Conservation (phyloP, 2,888 invertebrate genomes). For the Oithona nana region DNA sequence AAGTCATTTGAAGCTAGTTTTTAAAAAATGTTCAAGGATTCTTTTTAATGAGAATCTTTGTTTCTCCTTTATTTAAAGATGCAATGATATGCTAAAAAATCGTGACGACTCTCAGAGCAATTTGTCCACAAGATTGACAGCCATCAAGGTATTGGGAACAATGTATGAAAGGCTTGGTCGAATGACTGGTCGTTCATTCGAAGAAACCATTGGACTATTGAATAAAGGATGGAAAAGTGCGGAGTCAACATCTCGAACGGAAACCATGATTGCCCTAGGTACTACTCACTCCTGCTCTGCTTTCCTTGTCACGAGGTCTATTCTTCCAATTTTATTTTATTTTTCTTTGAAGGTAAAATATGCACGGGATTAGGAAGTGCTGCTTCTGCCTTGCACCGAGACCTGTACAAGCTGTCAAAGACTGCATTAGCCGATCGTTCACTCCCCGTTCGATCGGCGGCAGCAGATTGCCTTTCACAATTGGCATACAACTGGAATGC, state of each 20-base stretch:
- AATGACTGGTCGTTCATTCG: conserved; percentile 96
- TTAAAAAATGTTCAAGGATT: not conserved
- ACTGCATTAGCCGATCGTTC: conserved; percentile 75
- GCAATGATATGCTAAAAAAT: conserved; percentile 31
- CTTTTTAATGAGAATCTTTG: not conserved
- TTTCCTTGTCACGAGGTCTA: not conserved
- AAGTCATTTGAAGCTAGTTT: no score
- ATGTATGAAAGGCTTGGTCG: conserved; percentile 96
- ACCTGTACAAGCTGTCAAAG: conserved; percentile 74
- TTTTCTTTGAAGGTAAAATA: conserved; percentile 4
- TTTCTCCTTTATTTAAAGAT: not conserved
- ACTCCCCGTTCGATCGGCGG: conserved; percentile 77
- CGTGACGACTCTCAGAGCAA: conserved; percentile 95
- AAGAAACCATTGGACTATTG: conserved; percentile 85
- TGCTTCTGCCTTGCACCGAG: conserved; percentile 61
- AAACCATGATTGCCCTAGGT: conserved; percentile 89
- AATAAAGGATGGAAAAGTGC: conserved; percentile 75
- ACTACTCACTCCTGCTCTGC: conserved; percentile 42
- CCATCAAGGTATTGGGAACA: conserved; percentile 80
- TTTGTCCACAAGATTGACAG: conserved; percentile 77
- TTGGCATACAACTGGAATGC: conserved; percentile 64
- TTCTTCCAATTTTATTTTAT: not conserved
- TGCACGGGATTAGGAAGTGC: conserved; percentile 74
- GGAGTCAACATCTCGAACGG: conserved; percentile 85
- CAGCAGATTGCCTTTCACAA: conserved; percentile 71